phyloP scores from a whole-genome alignment of 2,888 invertebrate species.

The Cheilosia scutellata region DNA sequence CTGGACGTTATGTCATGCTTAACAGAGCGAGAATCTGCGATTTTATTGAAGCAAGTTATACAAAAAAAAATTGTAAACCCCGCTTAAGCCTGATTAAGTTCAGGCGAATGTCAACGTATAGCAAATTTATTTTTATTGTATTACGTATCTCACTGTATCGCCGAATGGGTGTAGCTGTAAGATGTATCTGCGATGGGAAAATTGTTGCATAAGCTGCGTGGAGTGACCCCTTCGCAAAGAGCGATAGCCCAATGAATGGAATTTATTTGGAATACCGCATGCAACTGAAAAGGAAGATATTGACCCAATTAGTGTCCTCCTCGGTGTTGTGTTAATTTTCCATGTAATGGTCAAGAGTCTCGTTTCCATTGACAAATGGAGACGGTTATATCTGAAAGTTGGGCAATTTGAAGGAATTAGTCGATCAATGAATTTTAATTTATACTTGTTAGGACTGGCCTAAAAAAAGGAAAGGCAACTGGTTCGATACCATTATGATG shows the following conservation, averaged over 20 bases:
- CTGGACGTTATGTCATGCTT: slow-evolving; percentile 10
- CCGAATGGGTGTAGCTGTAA: not conserved
- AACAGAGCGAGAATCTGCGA: slow-evolving; percentile 3
- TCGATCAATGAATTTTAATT: not conserved
- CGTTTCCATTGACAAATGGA: not conserved
- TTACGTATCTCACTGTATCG: too few species aligned
- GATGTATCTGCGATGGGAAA: slow-evolving; percentile 14
- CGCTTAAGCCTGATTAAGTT: not conserved
- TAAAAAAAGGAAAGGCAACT: not conserved
- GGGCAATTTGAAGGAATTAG: not conserved
- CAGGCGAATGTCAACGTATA: not conserved
- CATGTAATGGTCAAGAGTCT: not conserved
- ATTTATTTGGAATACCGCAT: slow-evolving; percentile 1
- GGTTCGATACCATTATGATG: not conserved
- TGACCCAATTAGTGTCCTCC: not conserved
- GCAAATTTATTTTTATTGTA: not conserved
- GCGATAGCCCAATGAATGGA: not conserved
- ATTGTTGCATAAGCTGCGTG: slow-evolving; percentile 7
- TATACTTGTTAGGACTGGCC: not conserved
- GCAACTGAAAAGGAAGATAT: too few species aligned
- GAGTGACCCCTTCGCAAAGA: slow-evolving; percentile 9
- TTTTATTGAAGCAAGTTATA: too few species aligned
- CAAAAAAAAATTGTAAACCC: not conserved
- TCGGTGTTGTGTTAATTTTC: not conserved
- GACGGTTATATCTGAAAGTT: not conserved